phyloP scores from a whole-genome alignment of 1,140 invertebrate genomes.

The Brachystomella parvula region DNA sequence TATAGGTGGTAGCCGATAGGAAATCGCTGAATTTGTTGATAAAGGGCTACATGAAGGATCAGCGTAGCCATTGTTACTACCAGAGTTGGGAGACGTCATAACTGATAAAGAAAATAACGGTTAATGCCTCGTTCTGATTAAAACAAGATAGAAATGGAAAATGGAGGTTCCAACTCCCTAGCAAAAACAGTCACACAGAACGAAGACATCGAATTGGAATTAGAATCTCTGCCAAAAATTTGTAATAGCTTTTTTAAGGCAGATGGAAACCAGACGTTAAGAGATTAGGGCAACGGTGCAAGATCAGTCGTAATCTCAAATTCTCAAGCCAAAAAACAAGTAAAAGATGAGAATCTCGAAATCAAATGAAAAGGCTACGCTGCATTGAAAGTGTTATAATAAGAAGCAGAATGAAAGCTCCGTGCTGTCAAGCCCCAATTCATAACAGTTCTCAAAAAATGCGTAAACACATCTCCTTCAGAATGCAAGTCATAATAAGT shows the following conservation, averaged over 20 bases:
- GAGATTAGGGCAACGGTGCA: no score
- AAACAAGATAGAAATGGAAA: no score
- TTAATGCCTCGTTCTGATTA: neutral
- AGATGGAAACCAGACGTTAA: no score
- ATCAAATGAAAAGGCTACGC: neutral
- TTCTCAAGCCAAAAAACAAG: neutral
- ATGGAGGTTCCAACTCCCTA: no score
- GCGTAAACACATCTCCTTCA: no score
- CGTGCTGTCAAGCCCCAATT: no score
- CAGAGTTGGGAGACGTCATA: neutral
- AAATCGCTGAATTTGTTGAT: no score
- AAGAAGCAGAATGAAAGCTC: no score
- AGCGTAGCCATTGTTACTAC: neutral
- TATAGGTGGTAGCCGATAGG: slow-evolving; percentile 4
- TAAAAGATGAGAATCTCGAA: neutral
- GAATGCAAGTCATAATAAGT: no score
- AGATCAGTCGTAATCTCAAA: neutral
- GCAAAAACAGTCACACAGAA: no score
- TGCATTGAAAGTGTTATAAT: neutral
- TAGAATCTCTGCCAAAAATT: slow-evolving; percentile 2
- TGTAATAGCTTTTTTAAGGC: neutral
- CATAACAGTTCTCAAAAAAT: no score
- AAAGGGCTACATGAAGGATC: no score
- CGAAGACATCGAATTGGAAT: neutral
- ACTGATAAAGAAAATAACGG: neutral